Base-by-base conservation (phyloP, 2,888 invertebrate genomes). In the Encarsia formosa region DNA sequence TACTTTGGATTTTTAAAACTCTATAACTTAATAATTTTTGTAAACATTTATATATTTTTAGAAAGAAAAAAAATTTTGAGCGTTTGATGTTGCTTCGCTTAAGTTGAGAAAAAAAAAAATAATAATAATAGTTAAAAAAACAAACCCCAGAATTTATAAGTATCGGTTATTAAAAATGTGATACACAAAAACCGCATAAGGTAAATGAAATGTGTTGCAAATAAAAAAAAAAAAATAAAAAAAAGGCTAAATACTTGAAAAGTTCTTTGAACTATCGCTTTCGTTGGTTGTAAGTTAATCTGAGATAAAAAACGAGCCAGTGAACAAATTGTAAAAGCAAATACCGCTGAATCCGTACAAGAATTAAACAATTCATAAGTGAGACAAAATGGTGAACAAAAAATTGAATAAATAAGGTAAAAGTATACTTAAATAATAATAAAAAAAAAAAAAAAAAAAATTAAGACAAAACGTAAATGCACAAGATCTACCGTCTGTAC, bases 401-500 rank as follows among this genome's bases (percentile, higher is more conserved):
- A 44, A 40, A 42, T 42, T 40, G n/a, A 8, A 49, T 34, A 23
- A 26, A 50, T 37, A 39, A 39, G 23, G 38, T 13, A 23, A 26
- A 49, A 20, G 15, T 5, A 20, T n/a, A 16, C 13, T n/a, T n/a
- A 35, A 13, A 49, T 40, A 43, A 47, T 47, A 49, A 45, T 37
- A 35, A 43, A 52, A 43, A 22, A 46, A 52, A 52, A 54, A 52
- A 35, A n/a, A 46, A 42, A 49, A 35, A 48, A 49, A 37, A 49
- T 41, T 9, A 45, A 49, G 45, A 41, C 43, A 49, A 53, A 50
- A 58, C 51, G 38, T 50, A 57, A 45, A 38, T 50, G 55, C 51
- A 49, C 46, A 43, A 54, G 52, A 62, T 61, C 61, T 61, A 61
- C n/a, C 60, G 65, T 63, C 59, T 63, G 61, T 61, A 66, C 51